Conservation (phyloP, 2,113 vertebrate species). For the Chaetodon auriga region DNA sequence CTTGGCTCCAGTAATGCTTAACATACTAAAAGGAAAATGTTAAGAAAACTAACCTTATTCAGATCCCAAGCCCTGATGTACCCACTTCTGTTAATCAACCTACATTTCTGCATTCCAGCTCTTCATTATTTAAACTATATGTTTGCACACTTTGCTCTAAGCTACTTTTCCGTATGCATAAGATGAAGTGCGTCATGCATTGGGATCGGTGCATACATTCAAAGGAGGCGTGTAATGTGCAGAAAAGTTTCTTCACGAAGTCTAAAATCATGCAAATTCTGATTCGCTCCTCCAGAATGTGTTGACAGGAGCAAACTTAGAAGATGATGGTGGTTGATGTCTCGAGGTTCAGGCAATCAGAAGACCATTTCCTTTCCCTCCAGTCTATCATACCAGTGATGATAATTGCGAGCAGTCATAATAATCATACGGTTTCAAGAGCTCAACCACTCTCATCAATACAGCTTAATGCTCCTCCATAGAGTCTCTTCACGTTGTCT, state of each 20-base stretch:
- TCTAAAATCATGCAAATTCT: neutral
- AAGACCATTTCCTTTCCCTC: neutral
- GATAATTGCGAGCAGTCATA: slow-evolving; percentile 29
- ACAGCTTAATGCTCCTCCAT: slow-evolving; percentile 13
- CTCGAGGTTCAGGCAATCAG: neutral
- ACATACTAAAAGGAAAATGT: neutral
- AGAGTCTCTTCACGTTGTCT: slow-evolving; percentile 9
- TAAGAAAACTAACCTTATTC: neutral
- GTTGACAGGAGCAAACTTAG: neutral
- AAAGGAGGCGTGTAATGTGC: neutral
- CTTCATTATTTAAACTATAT: neutral
- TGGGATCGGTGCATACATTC: neutral
- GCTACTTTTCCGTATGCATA: neutral
- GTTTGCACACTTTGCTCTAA: neutral
- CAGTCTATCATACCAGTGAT: neutral
- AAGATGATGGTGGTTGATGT: neutral
- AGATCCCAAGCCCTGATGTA: neutral
- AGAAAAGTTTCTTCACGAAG: neutral
- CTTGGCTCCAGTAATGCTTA: neutral
- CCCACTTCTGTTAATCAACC: neutral
- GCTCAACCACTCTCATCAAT: slow-evolving; percentile 29
- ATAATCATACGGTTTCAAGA: slow-evolving; percentile 12
- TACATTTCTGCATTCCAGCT: neutral
- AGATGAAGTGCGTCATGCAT: neutral
- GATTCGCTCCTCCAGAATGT: neutral